Evolutionary conservation across 1,140 invertebrate genomes (phyloP), one percentile per base, ranked within the genome.

Genomic region (Procambarus virginalis): DNA sequence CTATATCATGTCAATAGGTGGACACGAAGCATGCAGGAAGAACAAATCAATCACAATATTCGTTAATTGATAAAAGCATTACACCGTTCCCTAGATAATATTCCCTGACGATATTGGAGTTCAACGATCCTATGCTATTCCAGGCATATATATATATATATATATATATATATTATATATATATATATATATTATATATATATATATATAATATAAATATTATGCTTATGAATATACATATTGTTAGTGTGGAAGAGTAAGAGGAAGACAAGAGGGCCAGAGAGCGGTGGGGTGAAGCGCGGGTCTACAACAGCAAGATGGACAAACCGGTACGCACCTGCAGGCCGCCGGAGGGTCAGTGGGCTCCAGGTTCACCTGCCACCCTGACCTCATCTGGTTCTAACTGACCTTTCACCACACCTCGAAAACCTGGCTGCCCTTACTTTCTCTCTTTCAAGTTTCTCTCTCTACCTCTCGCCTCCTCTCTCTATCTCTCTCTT

Each of bases 101-200:
- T 34, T 34, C 34, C 34, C 34, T 34, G 34, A 34, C 34, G 34
- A 34, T 34, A 34, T 34, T 34, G 0, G 34, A 34, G 34, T 34
- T 34, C 34, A 34, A 34, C 34, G 34, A 34, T 68, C 20, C 5
- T 45, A 6, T 45, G 22, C 10, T n/a, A 45, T 45, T 77, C 3
- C 45, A n/a, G 12, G 6, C 34, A 51, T 78, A n/a, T 49, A 51
- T 78, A n/a, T 78, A 51, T 78, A n/a, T 78, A n/a, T 78, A n/a
- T 78, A 6, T 48, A 20, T 78, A n/a, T 78, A n/a, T 78, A n/a
- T 49, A 51, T 49, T 45, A 8, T 77, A 12, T 45, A 12, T 49
- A 45, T 77, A 14, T 49, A 55, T 55, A 55, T 55, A 55, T 55
- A 55, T 55, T 55, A 55, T 22, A n/a, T 75, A n/a, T 75, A 22